Evolutionary conservation across 2,113 vertebrate species (phyloP), one percentile per base, ranked within the genome.

Genomic region (Onychorhynchus coronatus): DNA sequence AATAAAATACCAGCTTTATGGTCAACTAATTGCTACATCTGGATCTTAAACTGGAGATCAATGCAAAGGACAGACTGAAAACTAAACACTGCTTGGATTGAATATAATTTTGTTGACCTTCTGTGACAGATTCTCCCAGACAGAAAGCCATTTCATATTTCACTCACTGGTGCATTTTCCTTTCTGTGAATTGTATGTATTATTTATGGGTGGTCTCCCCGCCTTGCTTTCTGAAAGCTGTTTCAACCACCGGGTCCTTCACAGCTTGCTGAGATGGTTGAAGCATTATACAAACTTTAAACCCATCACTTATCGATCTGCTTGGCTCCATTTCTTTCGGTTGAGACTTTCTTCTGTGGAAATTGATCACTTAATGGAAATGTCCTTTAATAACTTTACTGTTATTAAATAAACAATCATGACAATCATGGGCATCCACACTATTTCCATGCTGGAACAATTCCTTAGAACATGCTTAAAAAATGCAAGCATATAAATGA

Each of bases 391-490:
- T 77, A 66, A 80, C 19, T 70, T 88, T 39, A 79, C 73, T 88
- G 56, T 62, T 78, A 82, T 94, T 95, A 97, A 93, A 94, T 52
- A 96, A 93, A 97, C 63, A 91, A 78, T 74, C 33, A 66, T 62
- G 94, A 52, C 65, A 94, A 42, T 79, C 67, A 81, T 90, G 13
- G 27, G 58, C 50, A 97, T 70, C 91, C 93, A 97, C 92, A 96
- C 46, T 70, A 76, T 55, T 84, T 94, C 86, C 97, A 97, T 97
- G 98, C 98, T 92, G 85, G 90, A 85, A 89, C 61, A 82, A 72
- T 53, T 91, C 80, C 67, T 96, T 96, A 95, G 93, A 97, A 87
- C 97, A 98, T 97, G 98, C 97, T 96, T 92, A 28, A 89, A 96
- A 82, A 92, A 84, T 83, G 83, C 95, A 96, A 96, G 91, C 75